phyloP scores from a whole-genome alignment of 2,113 vertebrate species.

The Camelus dromedarius region DNA sequence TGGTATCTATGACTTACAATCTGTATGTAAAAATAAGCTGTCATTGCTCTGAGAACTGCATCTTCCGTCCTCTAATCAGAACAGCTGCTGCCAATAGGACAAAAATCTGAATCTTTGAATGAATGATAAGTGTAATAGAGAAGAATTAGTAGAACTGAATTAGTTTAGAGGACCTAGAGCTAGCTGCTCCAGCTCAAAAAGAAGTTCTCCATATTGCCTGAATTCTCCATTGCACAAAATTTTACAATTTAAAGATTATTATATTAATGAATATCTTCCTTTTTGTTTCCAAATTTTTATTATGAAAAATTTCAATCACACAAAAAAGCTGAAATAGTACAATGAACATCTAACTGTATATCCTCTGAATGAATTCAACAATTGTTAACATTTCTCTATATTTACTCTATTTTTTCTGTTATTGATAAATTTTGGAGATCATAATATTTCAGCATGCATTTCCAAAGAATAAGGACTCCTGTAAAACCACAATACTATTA shows the following conservation, averaged over 20 bases:
- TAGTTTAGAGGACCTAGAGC: conserved; percentile 26
- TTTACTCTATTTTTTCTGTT: background rate
- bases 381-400: conserved; percentile 31
- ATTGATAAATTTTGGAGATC: conserved; percentile 8
- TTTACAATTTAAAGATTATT: conserved; percentile 47
- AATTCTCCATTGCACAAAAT: background rate
- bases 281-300: background rate
- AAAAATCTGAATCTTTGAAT: conserved; percentile 44
- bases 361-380: background rate
- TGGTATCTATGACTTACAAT: background rate
- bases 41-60: background rate
- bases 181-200: conserved; percentile 5
- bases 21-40: conserved; percentile 31
- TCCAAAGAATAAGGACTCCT: background rate
- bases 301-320: conserved; percentile 1
- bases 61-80: background rate
- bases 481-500: background rate
- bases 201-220: background rate
- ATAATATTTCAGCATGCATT: background rate
- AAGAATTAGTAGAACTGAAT: background rate
- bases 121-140: background rate
- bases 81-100: background rate
- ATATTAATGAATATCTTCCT: background rate
- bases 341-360: conserved; percentile 9
- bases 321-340: background rate